phyloP scores from a whole-genome alignment of 2,797 vertebrate species.

The Scolopax bukidnonensis region DNA sequence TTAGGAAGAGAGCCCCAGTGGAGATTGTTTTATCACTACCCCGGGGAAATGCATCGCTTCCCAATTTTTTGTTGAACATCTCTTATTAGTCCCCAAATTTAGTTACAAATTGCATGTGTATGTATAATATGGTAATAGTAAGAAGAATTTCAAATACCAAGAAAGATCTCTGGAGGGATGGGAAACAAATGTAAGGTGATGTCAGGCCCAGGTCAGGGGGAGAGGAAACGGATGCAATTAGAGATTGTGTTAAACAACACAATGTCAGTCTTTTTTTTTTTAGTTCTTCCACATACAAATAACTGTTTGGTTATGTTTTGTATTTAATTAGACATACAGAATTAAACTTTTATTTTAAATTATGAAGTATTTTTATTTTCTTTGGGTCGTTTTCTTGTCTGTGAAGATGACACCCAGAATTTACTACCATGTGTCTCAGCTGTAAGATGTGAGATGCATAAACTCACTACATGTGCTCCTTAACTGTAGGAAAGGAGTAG shows the following conservation, averaged over 20 bases:
- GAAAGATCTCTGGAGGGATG: background rate
- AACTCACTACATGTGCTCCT: background rate
- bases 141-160: background rate
- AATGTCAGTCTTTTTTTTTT: background rate
- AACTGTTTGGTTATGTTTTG: background rate
- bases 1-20: background rate
- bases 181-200: background rate
- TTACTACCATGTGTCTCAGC: background rate
- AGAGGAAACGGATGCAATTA: background rate
- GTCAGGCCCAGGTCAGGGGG: background rate
- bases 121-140: background rate
- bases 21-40: background rate
- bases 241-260: background rate
- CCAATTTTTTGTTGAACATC: accelerated
- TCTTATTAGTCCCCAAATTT: background rate
- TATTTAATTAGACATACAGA: background rate
- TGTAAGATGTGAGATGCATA: background rate
- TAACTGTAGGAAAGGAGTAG: background rate
- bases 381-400: background rate
- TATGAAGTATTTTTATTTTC: background rate
- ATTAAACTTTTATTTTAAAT: background rate
- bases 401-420: background rate
- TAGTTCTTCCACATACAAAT: background rate
- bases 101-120: background rate
- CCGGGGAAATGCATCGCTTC: background rate